phyloP scores from a whole-genome alignment of 1,140 invertebrate genomes.

The Ostrea denselamellosa region DNA sequence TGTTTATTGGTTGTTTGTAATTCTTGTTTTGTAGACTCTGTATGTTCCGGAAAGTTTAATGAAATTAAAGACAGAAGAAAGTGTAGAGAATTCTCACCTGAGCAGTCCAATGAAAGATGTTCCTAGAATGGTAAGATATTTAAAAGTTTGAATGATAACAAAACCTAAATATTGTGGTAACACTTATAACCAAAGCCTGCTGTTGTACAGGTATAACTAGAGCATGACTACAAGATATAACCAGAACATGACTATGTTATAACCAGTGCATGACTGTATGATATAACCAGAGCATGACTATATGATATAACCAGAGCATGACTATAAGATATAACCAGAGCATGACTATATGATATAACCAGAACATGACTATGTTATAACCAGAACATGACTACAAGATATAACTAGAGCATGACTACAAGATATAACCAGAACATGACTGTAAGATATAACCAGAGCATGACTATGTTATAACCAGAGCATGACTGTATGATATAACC shows the following conservation, averaged over 20 bases:
- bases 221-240: not conserved
- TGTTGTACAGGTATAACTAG: not conserved
- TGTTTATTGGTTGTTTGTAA: not conserved
- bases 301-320: too few relatives aligned
- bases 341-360: too few relatives aligned
- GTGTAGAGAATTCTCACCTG: not conserved
- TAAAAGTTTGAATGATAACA: not conserved
- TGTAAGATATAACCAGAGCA: too few relatives aligned
- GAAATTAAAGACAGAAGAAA: not conserved
- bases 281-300: too few relatives aligned
- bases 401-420: too few relatives aligned
- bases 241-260: not conserved
- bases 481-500: too few relatives aligned
- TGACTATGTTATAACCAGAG: too few relatives aligned
- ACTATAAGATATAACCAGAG: too few relatives aligned
- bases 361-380: too few relatives aligned
- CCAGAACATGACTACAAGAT: too few relatives aligned
- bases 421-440: too few relatives aligned
- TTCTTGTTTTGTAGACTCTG: not conserved
- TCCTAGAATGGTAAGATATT: conserved; percentile 10
- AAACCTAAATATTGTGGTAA: not conserved
- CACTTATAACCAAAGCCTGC: not conserved
- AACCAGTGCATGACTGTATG: not conserved
- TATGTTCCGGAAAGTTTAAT: not conserved
- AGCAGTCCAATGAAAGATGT: not conserved